Conservation (phyloP, 2,888 invertebrate species). For the Chrysodeixis includens region DNA sequence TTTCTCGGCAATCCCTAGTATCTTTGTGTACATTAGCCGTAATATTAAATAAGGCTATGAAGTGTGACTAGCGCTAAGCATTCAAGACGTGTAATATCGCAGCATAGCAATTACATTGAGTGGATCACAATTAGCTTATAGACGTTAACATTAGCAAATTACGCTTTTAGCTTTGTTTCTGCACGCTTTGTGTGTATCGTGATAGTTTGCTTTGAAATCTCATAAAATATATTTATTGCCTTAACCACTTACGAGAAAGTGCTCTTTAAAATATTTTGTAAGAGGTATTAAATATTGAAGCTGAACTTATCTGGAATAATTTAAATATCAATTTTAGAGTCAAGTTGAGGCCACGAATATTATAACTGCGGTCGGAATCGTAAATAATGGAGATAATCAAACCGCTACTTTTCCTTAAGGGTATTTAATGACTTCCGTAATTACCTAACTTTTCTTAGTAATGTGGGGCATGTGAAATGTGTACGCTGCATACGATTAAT, state of each 20-base stretch:
- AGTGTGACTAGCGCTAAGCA: conserved; percentile 27
- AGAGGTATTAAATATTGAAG: background rate
- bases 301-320: background rate
- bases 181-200: background rate
- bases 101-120: conserved; percentile 50
- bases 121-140: conserved; percentile 20
- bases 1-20: conserved; percentile 42
- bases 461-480: conserved; percentile 18
- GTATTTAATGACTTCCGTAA: background rate
- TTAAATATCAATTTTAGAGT: background rate
- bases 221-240: background rate
- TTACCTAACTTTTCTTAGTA: conserved; percentile 40
- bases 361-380: background rate
- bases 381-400: background rate
- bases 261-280: background rate
- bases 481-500: background rate
- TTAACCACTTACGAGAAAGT: no score
- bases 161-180: conserved; percentile 32
- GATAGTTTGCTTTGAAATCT: background rate
- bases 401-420: background rate
- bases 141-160: conserved; percentile 45
- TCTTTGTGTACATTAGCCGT: conserved; percentile 24
- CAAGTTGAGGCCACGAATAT: background rate
- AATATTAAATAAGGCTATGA: conserved; percentile 24
- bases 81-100: conserved; percentile 24